Conservation (phyloP, 2,797 vertebrate genomes). For the Coccyzus lansbergi region DNA sequence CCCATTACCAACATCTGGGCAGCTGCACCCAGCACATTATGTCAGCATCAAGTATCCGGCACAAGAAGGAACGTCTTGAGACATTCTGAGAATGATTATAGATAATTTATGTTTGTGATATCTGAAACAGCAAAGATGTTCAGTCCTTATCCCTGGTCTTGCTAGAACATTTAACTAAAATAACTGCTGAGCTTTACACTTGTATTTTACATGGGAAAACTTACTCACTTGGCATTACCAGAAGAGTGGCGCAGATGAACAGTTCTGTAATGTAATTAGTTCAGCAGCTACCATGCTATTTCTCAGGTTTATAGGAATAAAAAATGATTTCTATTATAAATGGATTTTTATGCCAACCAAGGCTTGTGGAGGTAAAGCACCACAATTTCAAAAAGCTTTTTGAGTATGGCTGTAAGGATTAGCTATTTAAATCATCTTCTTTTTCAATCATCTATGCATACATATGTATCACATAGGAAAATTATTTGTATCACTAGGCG, state of each 20-base stretch:
- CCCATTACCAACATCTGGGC: rapidly evolving
- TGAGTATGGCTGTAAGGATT: not conserved
- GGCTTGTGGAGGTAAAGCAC: not conserved
- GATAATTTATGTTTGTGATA: not conserved
- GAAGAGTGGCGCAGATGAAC: rapidly evolving
- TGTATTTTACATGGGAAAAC: not conserved
- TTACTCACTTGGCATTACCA: not conserved
- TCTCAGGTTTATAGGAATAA: not conserved
- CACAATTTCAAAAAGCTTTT: not conserved
- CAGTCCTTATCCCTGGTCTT: not conserved
- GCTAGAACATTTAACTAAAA: not conserved
- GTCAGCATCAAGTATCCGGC: not conserved
- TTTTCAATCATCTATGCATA: not conserved
- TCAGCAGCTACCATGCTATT: not conserved
- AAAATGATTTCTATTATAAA: not conserved
- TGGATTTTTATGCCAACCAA: not conserved
- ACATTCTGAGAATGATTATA: not conserved
- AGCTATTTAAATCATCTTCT: not conserved
- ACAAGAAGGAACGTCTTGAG: not conserved
- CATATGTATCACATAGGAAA: not conserved
- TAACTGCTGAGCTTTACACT: not conserved
- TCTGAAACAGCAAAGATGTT: rapidly evolving
- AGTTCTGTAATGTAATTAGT: not conserved
- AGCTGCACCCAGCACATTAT: not conserved
- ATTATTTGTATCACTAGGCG: not conserved